Evolutionary conservation across 2,797 vertebrate species (phyloP).

Genomic region (Enteromius mattozi): DNA sequence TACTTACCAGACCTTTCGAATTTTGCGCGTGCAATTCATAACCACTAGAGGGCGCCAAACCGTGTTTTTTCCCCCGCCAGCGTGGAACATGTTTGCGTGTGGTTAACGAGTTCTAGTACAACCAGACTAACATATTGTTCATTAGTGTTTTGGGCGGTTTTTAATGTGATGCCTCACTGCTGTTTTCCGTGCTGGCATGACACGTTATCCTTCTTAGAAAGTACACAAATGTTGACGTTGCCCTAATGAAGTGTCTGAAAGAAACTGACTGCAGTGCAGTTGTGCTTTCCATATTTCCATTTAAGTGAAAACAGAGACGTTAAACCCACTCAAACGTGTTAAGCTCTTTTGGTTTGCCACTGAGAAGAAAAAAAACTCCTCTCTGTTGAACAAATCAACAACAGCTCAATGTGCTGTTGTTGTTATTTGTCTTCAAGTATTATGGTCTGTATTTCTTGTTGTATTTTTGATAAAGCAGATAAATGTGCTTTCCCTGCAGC

Average conservation of each 20-base stretch:
- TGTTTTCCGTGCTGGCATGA: not conserved
- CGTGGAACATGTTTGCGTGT: not conserved
- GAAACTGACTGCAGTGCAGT: constrained; percentile 12
- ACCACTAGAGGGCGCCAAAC: constrained; percentile 70
- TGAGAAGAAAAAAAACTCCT: not conserved
- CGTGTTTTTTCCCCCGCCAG: not conserved
- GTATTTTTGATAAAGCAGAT: constrained; percentile 64
- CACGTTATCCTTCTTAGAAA: not conserved
- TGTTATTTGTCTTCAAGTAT: constrained; percentile 60
- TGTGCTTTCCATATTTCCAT: not conserved
- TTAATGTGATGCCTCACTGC: not conserved
- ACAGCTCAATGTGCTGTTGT: constrained; percentile 39
- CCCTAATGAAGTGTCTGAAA: not conserved
- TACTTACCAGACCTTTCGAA: no score
- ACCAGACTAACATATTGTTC: not conserved
- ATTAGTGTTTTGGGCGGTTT: not conserved
- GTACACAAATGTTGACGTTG: not conserved
- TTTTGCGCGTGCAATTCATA: not conserved
- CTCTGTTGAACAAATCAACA: constrained; percentile 25
- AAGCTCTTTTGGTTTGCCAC: not conserved
- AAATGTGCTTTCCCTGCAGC: constrained; percentile 70
- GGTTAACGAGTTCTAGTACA: not conserved
- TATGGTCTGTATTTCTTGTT: constrained; percentile 67
- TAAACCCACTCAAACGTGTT: constrained; percentile 2
- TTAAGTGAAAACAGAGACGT: not conserved